phyloP scores from a whole-genome alignment of 2,888 invertebrate species.

The Drosophila tripunctata region DNA sequence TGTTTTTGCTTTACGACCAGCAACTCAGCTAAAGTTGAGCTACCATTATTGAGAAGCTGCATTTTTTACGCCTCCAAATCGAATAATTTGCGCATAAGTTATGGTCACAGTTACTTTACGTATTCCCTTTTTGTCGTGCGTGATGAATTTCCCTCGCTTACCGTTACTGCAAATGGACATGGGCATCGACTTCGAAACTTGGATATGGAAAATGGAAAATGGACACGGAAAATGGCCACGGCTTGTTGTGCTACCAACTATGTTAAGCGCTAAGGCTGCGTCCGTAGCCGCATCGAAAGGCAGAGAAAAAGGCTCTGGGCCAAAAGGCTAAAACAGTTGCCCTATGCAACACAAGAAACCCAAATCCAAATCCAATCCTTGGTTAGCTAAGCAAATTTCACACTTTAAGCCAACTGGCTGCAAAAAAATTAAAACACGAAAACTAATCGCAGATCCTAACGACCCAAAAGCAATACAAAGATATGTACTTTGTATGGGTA shows the following conservation, averaged over 20 bases:
- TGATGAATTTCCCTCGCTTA: constrained; percentile 73
- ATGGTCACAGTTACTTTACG: constrained; percentile 75
- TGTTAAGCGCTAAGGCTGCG: constrained; percentile 43
- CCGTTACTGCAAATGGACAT: constrained; percentile 53
- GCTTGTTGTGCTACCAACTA: constrained; percentile 73
- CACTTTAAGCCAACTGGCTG: constrained; percentile 49
- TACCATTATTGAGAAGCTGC: constrained; percentile 72
- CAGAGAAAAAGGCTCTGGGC: constrained; percentile 16
- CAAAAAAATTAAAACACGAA: not conserved
- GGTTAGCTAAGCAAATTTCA: constrained; percentile 64
- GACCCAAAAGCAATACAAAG: constrained; percentile 8
- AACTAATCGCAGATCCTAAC: constrained; percentile 3
- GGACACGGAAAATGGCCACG: constrained; percentile 56
- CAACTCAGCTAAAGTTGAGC: constrained; percentile 5
- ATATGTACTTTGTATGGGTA: not conserved
- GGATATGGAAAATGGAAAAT: not conserved
- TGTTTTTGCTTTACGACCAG: constrained; percentile 21
- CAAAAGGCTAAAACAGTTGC: constrained; percentile 35
- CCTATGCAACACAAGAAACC: constrained; percentile 24
- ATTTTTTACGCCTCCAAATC: constrained; percentile 76
- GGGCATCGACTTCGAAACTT: not conserved
- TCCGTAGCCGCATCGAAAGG: constrained; percentile 7
- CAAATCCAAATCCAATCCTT: constrained; percentile 11
- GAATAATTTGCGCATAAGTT: constrained; percentile 82
- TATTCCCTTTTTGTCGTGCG: constrained; percentile 66